phyloP scores from a whole-genome alignment of 2,888 invertebrate genomes.

The Leucophenga montana region DNA sequence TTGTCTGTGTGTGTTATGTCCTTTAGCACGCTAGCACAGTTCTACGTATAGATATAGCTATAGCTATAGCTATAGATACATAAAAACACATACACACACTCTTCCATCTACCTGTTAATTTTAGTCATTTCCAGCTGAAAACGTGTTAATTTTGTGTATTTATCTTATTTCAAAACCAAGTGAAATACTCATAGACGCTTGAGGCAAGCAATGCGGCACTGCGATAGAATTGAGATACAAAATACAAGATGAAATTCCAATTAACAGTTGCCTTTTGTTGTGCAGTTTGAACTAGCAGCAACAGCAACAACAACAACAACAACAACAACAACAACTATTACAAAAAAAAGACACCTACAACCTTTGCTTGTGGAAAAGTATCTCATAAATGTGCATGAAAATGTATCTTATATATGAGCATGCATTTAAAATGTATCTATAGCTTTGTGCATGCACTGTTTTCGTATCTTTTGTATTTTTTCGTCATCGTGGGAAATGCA shows the following conservation, averaged over 20 bases:
- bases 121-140: slow-evolving; percentile 57
- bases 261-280: slow-evolving; percentile 46
- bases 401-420: slow-evolving; percentile 33
- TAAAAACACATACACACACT: not conserved
- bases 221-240: no score
- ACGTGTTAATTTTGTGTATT: slow-evolving; percentile 63
- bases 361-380: slow-evolving; percentile 23
- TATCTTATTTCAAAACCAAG: slow-evolving; percentile 52
- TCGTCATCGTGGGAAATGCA: slow-evolving; percentile 60
- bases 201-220: no score
- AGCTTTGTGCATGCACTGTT: slow-evolving; percentile 46
- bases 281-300: no score
- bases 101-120: slow-evolving; percentile 50
- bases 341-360: not conserved
- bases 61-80: slow-evolving; percentile 12
- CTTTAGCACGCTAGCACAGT: slow-evolving; percentile 31
- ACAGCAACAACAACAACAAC: slow-evolving; percentile 14
- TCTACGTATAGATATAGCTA: slow-evolving; percentile 33
- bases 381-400: slow-evolving; percentile 32
- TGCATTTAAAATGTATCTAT: slow-evolving; percentile 15
- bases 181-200: slow-evolving; percentile 31
- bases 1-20: slow-evolving; percentile 34
- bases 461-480: slow-evolving; percentile 40
- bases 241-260: slow-evolving; percentile 44
- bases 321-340: no score